Evolutionary conservation across 1,140 invertebrate species (phyloP).

Genomic region (Ruditapes philippinarum): DNA sequence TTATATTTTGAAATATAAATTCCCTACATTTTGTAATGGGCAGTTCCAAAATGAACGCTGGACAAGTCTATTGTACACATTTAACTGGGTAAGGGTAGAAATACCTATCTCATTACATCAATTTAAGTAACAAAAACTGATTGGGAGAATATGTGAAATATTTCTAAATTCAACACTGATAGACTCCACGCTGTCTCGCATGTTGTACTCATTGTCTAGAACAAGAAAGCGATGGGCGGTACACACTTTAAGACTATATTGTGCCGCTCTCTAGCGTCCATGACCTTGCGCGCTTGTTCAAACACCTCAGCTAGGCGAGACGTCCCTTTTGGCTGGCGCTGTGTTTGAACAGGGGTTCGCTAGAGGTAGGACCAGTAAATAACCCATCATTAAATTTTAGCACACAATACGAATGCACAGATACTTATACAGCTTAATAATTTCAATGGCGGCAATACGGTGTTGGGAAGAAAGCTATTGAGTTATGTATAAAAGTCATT

Average conservation of each 20-base stretch:
- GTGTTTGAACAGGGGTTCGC: constrained; percentile 42
- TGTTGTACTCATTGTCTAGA: constrained; percentile 7
- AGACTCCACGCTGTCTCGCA: constrained; percentile 53
- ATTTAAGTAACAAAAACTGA: background rate
- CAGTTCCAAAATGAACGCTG: too few species aligned
- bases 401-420: constrained; percentile 33
- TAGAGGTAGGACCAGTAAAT: background rate
- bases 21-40: too few species aligned
- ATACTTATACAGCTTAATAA: constrained; percentile 21
- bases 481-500: constrained; percentile 49
- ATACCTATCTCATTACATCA: background rate
- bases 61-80: too few species aligned
- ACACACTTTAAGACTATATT: constrained; percentile 13
- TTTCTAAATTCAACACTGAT: constrained; percentile 35
- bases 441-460: constrained; percentile 39
- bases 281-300: constrained; percentile 42
- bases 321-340: constrained; percentile 61
- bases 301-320: constrained; percentile 26
- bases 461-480: constrained; percentile 1
- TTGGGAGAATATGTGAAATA: constrained; percentile 38
- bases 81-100: too few species aligned
- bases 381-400: constrained; percentile 55
- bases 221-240: constrained; percentile 36
- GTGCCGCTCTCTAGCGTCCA: background rate
- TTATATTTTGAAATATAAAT: too few species aligned